A percentile compares a stretch with the other conserved stretches of the same genome.
Conservation (phyloP, 2,888 invertebrate genomes). For the Chloroclysta siterata region DNA sequence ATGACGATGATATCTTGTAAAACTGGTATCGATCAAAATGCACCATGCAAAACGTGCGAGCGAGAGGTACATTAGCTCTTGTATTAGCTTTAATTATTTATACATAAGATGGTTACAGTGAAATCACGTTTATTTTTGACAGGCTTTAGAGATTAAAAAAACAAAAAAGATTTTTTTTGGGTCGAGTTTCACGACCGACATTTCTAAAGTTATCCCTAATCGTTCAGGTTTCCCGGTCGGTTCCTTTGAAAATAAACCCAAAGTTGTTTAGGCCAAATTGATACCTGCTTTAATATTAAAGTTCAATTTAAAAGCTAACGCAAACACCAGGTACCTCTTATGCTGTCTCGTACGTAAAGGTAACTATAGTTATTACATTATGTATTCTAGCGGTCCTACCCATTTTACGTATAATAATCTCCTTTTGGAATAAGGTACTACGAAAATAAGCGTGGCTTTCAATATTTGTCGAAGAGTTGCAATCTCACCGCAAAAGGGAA, state of each 20-base stretch:
- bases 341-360: slow-evolving; percentile 73
- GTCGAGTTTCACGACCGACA: too few relatives aligned
- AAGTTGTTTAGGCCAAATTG: slow-evolving; percentile 53
- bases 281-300: slow-evolving; percentile 72
- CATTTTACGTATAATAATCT: slow-evolving; percentile 65
- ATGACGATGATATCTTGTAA: too few relatives aligned
- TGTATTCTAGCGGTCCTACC: slow-evolving; percentile 54
- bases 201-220: neutral
- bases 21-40: too few relatives aligned
- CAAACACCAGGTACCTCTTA: slow-evolving; percentile 49
- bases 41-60: too few relatives aligned
- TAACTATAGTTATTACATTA: slow-evolving; percentile 54
- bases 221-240: slow-evolving; percentile 21
- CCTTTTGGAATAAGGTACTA: slow-evolving; percentile 43
- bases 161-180: too few relatives aligned
- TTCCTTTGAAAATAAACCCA: slow-evolving; percentile 40
- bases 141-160: too few relatives aligned
- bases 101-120: too few relatives aligned
- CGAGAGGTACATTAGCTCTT: too few relatives aligned
- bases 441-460: slow-evolving; percentile 4
- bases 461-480: neutral
- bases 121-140: too few relatives aligned
- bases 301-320: slow-evolving; percentile 77
- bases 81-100: too few relatives aligned
- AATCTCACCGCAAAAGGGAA: too few relatives aligned